These are phyloP conservation scores for Acrossocheilus wenchowensis DNA, from an alignment of 2,797 vertebrate genomes.

Conservation along the genomic window DNA sequence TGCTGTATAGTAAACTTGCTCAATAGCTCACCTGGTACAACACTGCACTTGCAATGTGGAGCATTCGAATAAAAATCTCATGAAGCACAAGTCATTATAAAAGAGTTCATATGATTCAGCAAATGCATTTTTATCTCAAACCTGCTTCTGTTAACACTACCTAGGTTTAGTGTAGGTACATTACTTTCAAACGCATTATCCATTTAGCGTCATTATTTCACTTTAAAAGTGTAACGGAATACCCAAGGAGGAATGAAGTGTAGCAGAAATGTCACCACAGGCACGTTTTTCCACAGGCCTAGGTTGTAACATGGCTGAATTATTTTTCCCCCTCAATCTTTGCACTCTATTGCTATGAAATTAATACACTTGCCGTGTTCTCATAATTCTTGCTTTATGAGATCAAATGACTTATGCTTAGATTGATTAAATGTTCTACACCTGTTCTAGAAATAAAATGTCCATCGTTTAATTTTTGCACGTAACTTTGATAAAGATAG, in stretches of 20 bases:
- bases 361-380: background rate
- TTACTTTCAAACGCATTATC: background rate
- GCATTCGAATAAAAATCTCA: background rate
- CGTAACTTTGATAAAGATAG: constrained; percentile 19
- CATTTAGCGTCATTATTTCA: background rate
- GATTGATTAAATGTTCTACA: constrained; percentile 1
- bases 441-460: background rate
- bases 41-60: background rate
- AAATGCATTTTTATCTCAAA: background rate
- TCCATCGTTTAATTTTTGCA: constrained; percentile 18
- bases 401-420: constrained; percentile 15
- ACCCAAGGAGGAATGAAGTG: background rate
- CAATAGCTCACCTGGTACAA: background rate
- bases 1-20: background rate
- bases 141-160: background rate
- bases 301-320: background rate
- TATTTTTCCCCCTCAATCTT: background rate
- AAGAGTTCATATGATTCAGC: background rate
- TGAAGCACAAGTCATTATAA: background rate
- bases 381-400: background rate
- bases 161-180: background rate
- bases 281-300: background rate
- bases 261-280: background rate
- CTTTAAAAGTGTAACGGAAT: background rate
- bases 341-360: background rate